Conservation (phyloP, 2,113 vertebrate genomes). For the Cyanoderma ruficeps region DNA sequence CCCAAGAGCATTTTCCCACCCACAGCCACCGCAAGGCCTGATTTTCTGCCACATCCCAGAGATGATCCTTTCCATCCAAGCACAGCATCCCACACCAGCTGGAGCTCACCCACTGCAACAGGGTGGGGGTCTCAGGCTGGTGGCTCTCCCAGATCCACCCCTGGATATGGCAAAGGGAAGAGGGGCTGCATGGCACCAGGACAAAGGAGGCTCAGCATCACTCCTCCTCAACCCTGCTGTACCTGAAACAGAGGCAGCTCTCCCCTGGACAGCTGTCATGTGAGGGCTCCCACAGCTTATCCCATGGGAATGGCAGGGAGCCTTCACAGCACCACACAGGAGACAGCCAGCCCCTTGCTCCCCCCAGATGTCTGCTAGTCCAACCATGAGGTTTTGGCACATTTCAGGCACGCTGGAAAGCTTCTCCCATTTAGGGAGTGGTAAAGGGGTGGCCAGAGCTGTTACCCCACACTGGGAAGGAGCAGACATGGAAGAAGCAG, state of each 20-base stretch:
- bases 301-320: neutral
- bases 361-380: neutral
- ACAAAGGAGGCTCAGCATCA: neutral
- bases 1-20: neutral
- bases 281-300: neutral
- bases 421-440: neutral
- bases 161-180: neutral
- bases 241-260: neutral
- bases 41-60: neutral
- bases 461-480: neutral
- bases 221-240: neutral
- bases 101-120: fast-evolving
- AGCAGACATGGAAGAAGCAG: neutral
- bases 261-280: too few relatives aligned
- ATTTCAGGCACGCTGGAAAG: neutral
- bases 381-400: neutral
- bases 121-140: neutral
- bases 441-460: neutral
- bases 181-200: neutral
- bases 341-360: neutral
- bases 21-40: neutral
- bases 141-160: neutral
- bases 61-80: neutral
- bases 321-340: neutral
- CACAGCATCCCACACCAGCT: neutral